phyloP scores from a whole-genome alignment of 2,113 vertebrate genomes.

The Dasyurus viverrinus region DNA sequence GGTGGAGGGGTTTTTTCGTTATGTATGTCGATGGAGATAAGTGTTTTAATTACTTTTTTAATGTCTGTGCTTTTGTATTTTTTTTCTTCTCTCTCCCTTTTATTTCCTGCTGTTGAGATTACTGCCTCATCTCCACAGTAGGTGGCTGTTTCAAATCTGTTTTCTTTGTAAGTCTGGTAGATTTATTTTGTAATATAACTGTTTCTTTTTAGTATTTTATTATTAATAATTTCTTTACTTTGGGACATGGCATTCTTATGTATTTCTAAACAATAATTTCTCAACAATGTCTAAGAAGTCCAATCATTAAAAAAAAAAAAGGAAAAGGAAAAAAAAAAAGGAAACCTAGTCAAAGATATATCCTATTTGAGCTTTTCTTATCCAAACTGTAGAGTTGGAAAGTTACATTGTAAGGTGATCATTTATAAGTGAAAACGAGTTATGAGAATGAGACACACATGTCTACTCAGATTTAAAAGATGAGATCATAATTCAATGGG shows the following conservation, averaged over 20 bases:
- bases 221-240: slow-evolving; percentile 84
- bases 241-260: slow-evolving; percentile 63
- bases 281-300: slow-evolving; percentile 62
- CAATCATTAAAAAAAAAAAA: slow-evolving; percentile 50
- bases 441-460: slow-evolving; percentile 21
- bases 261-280: slow-evolving; percentile 70
- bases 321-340: neutral
- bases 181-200: slow-evolving; percentile 88
- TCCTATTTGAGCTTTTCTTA: slow-evolving; percentile 39
- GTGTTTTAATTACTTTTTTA: slow-evolving; percentile 91
- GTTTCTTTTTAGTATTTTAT: slow-evolving; percentile 81
- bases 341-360: slow-evolving; percentile 37
- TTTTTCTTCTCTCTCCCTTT: slow-evolving; percentile 81
- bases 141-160: slow-evolving; percentile 86
- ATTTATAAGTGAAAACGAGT: slow-evolving; percentile 59
- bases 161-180: slow-evolving; percentile 82
- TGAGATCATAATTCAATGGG: slow-evolving; percentile 31
- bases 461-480: slow-evolving; percentile 15
- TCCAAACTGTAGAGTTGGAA: slow-evolving; percentile 19
- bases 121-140: slow-evolving; percentile 88
- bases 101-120: slow-evolving; percentile 88
- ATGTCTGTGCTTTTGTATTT: slow-evolving; percentile 87
- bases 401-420: slow-evolving; percentile 63
- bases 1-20: slow-evolving; percentile 74
- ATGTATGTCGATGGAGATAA: slow-evolving; percentile 87